These are phyloP conservation scores for Peromyscus polionotus DNA, from an alignment of 2,113 vertebrate species.

Conservation along the genomic window DNA sequence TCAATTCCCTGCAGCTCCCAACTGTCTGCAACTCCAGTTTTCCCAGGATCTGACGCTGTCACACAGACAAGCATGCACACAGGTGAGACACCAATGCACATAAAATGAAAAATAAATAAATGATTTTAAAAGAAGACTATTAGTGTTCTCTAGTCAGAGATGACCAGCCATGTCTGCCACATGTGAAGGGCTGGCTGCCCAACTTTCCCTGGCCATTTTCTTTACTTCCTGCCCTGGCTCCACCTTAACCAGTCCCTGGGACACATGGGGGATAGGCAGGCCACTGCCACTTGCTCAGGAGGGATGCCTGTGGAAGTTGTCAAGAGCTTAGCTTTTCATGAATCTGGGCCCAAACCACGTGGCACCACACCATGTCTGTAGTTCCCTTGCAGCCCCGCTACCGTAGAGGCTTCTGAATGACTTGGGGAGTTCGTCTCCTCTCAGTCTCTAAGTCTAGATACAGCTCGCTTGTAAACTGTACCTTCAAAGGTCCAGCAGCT, in stretches of 20 bases:
- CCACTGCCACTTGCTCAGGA: not conserved
- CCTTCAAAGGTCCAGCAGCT: not conserved
- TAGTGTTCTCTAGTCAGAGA: not conserved
- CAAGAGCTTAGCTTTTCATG: not conserved
- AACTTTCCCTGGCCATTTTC: not conserved
- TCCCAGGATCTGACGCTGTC: not conserved
- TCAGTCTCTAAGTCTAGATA: not conserved
- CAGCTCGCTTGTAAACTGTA: not conserved
- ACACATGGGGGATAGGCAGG: not conserved
- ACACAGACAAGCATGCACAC: not conserved
- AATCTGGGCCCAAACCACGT: not conserved
- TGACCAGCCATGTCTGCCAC: not conserved
- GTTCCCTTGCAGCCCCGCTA: not conserved
- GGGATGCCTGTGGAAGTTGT: not conserved
- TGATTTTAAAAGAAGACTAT: not conserved
- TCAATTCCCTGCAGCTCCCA: not conserved
- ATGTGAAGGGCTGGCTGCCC: not conserved
- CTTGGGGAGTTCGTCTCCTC: not conserved
- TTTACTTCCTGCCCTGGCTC: not conserved
- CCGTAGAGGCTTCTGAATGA: not conserved
- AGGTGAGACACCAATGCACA: not conserved
- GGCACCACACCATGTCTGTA: too few species aligned
- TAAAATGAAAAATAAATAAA: not conserved
- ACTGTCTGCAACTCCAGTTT: not conserved
- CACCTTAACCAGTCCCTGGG: not conserved